Percentiles rank a stretch among this genome's conserved stretches.
These are phyloP conservation scores for Cryptus armator DNA, from an alignment of 2,888 invertebrate genomes.

Conservation along the genomic window DNA sequence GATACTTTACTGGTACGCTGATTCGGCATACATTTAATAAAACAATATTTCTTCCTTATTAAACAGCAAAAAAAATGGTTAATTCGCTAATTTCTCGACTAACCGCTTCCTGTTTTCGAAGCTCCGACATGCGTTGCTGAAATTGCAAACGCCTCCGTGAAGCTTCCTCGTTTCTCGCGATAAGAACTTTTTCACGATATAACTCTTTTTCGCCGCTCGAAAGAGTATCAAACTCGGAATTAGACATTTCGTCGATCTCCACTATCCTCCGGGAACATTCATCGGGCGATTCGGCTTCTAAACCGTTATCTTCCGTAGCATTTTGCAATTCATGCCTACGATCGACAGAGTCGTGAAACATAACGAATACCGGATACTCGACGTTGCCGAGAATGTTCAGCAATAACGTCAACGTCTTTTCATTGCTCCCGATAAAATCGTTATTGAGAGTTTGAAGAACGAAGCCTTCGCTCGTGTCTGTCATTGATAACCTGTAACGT, in stretches of 20 bases:
- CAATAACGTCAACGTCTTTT: slow-evolving; percentile 69
- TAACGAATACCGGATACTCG: slow-evolving; percentile 76
- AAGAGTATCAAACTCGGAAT: slow-evolving; percentile 74
- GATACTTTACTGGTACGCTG: neutral
- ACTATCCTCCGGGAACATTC: slow-evolving; percentile 54
- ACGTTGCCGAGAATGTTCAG: slow-evolving; percentile 75
- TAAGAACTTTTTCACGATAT: slow-evolving; percentile 72
- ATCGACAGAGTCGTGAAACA: slow-evolving; percentile 76
- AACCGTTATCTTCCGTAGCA: neutral
- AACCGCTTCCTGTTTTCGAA: slow-evolving; percentile 57
- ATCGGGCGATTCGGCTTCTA: slow-evolving; percentile 33
- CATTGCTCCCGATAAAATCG: slow-evolving; percentile 73
- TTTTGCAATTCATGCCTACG: slow-evolving; percentile 56
- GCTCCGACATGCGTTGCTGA: slow-evolving; percentile 61
- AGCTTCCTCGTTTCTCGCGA: slow-evolving; percentile 70
- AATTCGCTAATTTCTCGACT: slow-evolving; percentile 30
- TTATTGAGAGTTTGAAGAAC: slow-evolving; percentile 79
- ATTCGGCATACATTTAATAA: neutral
- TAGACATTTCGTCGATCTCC: slow-evolving; percentile 76
- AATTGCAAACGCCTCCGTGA: slow-evolving; percentile 67
- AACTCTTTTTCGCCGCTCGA: slow-evolving; percentile 73
- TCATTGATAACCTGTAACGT: slow-evolving; percentile 73
- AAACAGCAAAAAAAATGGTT: neutral
- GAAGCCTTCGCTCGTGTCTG: slow-evolving; percentile 77
- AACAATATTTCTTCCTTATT: neutral